These are phyloP conservation scores for Proterorhinus semilunaris DNA, from an alignment of 2,113 vertebrate species.

Conservation along the genomic window DNA sequence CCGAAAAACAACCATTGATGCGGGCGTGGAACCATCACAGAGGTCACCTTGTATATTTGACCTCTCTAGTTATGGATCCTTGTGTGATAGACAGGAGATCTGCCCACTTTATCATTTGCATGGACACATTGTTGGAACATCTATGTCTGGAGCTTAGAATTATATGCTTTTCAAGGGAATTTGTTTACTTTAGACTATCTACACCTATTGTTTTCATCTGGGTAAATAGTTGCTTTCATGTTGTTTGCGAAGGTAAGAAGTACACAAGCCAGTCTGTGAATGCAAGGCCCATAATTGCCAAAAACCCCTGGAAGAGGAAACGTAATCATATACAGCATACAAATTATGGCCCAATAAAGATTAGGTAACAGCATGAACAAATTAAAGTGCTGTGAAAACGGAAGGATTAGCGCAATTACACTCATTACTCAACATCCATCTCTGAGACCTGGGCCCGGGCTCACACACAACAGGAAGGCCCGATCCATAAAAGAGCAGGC, in stretches of 20 bases:
- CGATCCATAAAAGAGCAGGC: constrained; percentile 57
- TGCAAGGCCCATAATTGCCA: constrained; percentile 57
- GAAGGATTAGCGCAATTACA: constrained; percentile 70
- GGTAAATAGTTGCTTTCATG: constrained; percentile 35
- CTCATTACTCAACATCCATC: constrained; percentile 68
- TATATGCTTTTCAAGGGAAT: neutral
- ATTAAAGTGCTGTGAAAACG: constrained; percentile 66
- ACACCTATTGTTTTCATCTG: constrained; percentile 7
- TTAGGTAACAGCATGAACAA: constrained; percentile 71
- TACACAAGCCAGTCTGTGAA: constrained; percentile 44
- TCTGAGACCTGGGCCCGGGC: constrained; percentile 53
- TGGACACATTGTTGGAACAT: no score
- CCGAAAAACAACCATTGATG: no score
- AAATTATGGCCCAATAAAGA: constrained; percentile 70
- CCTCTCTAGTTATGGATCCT: no score
- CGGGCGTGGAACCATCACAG: no score
- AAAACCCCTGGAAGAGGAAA: constrained; percentile 62
- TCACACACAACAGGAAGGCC: constrained; percentile 53
- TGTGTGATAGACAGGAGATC: no score
- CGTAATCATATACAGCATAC: constrained; percentile 65
- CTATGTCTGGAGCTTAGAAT: no score
- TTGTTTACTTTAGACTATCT: neutral
- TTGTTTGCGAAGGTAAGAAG: constrained; percentile 60
- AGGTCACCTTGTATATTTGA: no score
- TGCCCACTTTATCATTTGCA: no score